Evolutionary conservation across 2,888 invertebrate species (phyloP), one percentile per base, ranked within the genome.

Genomic region (Diplolepis rosae): DNA sequence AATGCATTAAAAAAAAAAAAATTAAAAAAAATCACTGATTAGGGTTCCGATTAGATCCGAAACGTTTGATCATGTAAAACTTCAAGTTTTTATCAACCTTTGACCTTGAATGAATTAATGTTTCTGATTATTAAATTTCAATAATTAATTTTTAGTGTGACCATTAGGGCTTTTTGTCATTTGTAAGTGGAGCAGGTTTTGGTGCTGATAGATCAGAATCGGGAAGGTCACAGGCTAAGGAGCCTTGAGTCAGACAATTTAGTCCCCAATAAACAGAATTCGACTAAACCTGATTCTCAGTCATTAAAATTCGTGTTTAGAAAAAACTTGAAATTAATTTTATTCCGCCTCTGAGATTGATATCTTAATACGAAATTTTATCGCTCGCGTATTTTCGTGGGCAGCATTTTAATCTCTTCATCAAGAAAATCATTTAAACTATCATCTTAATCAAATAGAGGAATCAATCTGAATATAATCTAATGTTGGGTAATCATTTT

Each of bases 181-280:
- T 39, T 61, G 6, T 39, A 22, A 54, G 18, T 13, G n/a, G 24
- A 39, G 22, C 61, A 22, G 61, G 61, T 39, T 61, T 61, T 39
- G 35, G 56, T 22, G 32, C 35, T 56, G 6, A 56, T 18, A 35
- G n/a, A 24, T 24, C 24, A 56, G 35, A 56, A 35, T 56, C 32
- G 39, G 61, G 24, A 61, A 39, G 39, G 61, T 61, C n/a, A 7
- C 24, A 39, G 39, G 7, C n/a, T 13, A 61, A 27, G 22, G 5
- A 61, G 39, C 61, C 61, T 61, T 61, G 61, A 61, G 61, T 24
- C 61, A 61, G 61, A 24, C 61, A 61, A 61, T 61, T 61, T 61
- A 39, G 39, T 61, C 39, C 39, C 61, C 24, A 39, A 56, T 24
- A 22, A 22, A 56, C 35, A n/a, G 56, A 56, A 61, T 61, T 61